Base-by-base conservation (phyloP, 2,797 vertebrate genomes). In the Fistularia commersonii region DNA sequence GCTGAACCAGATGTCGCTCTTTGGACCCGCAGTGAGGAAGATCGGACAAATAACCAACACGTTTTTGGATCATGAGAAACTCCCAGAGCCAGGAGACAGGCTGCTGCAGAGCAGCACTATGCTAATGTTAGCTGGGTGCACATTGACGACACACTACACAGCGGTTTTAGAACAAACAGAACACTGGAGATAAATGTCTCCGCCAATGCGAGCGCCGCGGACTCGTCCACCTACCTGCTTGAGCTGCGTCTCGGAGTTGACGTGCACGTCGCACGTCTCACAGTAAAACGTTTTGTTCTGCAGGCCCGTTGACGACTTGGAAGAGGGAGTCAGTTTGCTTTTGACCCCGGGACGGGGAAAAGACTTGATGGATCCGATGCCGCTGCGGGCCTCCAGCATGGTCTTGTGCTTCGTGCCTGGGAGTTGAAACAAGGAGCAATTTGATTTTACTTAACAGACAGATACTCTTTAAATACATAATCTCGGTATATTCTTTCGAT, bases 241-340 rank as follows among this genome's bases (percentile, higher is more conserved):
- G 36, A 99, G 94, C 9, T 99, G 97, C 55, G 95, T 97, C 92
- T 99, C 97, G 33, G 97, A 99, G 83, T 99, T 99, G 79, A 99
- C 96, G 0, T 95, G 96, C 64, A 99, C 97, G 41, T 98, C 95
- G 52, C 97, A 99, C 73, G 92, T 97, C 93, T 99, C 96, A 90
- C 97, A 99, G 93, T 94, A 92, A 86, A 99, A 99, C 0, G 94
- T 99, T 77, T 98, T 99, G 88, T 99, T 98, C 90, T 99, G 97
- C 61, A 99, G 87, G 68, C 96, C 97, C 6, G 94, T 97, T 7
- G 91, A 83, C 41, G 93, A 91, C 33, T 75, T 92, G 46, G 72
- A 79, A 45, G 90, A 60, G 0, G 91, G 77, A 15, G 89, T 87
- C 75, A 93, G 72, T 87, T 95, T 98, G 90, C 93, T 90, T 62